phyloP scores from a whole-genome alignment of 2,888 invertebrate genomes.

The Ernsta delagoae region DNA sequence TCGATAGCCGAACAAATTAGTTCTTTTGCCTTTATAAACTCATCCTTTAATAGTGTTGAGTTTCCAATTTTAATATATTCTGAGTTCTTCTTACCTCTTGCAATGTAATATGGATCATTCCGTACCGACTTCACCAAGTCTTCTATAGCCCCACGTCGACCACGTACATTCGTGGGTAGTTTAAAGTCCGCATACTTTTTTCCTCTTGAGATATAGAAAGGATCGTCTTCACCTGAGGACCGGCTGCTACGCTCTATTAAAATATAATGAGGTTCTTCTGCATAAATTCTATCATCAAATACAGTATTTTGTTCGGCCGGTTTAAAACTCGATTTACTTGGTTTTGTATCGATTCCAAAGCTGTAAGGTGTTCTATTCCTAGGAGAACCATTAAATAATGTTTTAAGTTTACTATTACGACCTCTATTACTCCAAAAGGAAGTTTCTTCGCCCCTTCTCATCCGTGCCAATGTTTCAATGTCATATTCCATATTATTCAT shows the following conservation, averaged over 20 bases:
- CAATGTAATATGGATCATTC: slow-evolving; percentile 81
- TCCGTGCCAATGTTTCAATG: slow-evolving; percentile 58
- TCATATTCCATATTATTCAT: slow-evolving; percentile 60
- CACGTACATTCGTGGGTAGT: slow-evolving; percentile 59
- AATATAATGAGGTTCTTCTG: slow-evolving; percentile 83
- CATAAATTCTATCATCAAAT: slow-evolving; percentile 73
- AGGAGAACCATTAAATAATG: slow-evolving; percentile 53
- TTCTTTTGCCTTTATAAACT: slow-evolving; percentile 62
- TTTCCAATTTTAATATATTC: slow-evolving; percentile 48
- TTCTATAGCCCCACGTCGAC: slow-evolving; percentile 71
- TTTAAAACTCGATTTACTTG: slow-evolving; percentile 9
- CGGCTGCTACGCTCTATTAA: slow-evolving; percentile 76
- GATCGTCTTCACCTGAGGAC: slow-evolving; percentile 72
- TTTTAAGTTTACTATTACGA: slow-evolving; percentile 58
- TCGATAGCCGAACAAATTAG: slow-evolving; percentile 69
- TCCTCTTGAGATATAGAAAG: slow-evolving; percentile 71
- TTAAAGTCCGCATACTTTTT: slow-evolving; percentile 61
- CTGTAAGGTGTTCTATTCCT: slow-evolving; percentile 41
- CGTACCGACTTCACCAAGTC: slow-evolving; percentile 77
- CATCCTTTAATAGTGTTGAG: slow-evolving; percentile 47
- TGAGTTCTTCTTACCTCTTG: slow-evolving; percentile 77
- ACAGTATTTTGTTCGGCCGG: slow-evolving; percentile 58
- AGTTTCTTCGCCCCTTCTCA: slow-evolving; percentile 50
- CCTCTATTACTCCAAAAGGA: slow-evolving; percentile 62
- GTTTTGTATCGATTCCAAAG: background rate